phyloP scores from a whole-genome alignment of 23 tunicate species.

The Aplidium turbinatum region DNA sequence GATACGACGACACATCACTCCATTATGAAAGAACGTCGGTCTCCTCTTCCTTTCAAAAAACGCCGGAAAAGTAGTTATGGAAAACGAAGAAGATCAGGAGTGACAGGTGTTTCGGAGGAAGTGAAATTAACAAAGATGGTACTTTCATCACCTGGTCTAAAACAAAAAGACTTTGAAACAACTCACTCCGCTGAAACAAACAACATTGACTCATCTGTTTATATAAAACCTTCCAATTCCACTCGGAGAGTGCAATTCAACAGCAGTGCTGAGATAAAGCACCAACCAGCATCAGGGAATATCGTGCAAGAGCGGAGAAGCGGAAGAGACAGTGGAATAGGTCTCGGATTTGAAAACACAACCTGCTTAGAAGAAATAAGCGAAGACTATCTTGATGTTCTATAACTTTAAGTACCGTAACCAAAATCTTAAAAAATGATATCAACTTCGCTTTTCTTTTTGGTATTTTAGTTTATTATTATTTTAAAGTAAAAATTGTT shows the following conservation, averaged over 20 bases:
- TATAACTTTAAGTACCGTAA: too few relatives aligned
- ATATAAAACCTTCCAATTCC: not conserved
- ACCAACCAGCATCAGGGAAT: not conserved
- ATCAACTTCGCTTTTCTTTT: too few relatives aligned
- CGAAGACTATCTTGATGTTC: too few relatives aligned
- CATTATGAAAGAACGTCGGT: slow-evolving; percentile 9
- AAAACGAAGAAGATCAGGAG: slow-evolving; percentile 2
- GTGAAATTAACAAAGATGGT: not conserved
- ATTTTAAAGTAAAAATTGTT: too few relatives aligned
- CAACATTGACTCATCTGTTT: not conserved
- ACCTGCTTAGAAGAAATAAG: slow-evolving; percentile 8
- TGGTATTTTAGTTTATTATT: too few relatives aligned
- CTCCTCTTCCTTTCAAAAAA: not conserved
- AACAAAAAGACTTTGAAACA: not conserved
- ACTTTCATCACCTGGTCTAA: not conserved
- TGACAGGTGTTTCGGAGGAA: not conserved
- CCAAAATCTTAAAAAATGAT: too few relatives aligned
- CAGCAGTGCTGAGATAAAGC: not conserved
- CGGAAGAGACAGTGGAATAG: slow-evolving; percentile 60
- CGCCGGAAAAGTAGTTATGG: not conserved
- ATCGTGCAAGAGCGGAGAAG: not conserved
- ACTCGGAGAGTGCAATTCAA: slow-evolving; percentile 18
- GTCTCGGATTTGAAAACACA: slow-evolving; percentile 35
- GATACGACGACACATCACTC: not conserved
- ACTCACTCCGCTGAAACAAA: too few relatives aligned